These are phyloP conservation scores for Ectropis grisescens DNA, from an alignment of 1,140 invertebrate species.

Conservation along the genomic window DNA sequence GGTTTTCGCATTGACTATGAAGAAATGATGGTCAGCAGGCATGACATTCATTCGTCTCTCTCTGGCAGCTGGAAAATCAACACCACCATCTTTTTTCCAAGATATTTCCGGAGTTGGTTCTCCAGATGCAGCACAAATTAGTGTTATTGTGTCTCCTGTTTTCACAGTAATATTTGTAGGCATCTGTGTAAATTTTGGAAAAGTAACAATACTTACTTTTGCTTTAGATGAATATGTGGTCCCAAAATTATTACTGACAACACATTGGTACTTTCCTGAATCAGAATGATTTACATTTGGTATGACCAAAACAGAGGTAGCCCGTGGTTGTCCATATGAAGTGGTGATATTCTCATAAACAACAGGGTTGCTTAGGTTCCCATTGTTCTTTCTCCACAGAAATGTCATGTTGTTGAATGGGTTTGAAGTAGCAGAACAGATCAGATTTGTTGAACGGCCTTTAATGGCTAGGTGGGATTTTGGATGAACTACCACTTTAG, in stretches of 20 bases:
- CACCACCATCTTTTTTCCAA: slow-evolving; percentile 95
- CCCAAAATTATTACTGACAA: slow-evolving; percentile 91
- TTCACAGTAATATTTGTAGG: slow-evolving; percentile 88
- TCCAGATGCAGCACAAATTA: slow-evolving; percentile 93
- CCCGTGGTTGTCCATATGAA: slow-evolving; percentile 70
- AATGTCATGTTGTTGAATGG: slow-evolving; percentile 78
- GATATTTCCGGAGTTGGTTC: slow-evolving; percentile 90
- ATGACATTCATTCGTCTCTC: slow-evolving; percentile 94
- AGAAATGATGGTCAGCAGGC: slow-evolving; percentile 91
- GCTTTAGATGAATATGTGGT: slow-evolving; percentile 91
- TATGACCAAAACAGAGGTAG: slow-evolving; percentile 79
- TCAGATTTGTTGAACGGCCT: slow-evolving; percentile 84
- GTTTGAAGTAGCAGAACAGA: slow-evolving; percentile 81
- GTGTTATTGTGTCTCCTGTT: slow-evolving; percentile 86
- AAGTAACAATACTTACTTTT: slow-evolving; percentile 87
- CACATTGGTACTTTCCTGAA: slow-evolving; percentile 93
- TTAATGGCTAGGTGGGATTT: slow-evolving; percentile 85
- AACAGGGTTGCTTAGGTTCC: slow-evolving; percentile 73
- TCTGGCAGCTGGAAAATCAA: slow-evolving; percentile 94
- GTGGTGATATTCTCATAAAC: slow-evolving; percentile 56
- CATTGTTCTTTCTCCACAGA: slow-evolving; percentile 91
- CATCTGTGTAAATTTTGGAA: slow-evolving; percentile 88
- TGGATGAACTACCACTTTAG: slow-evolving; percentile 86
- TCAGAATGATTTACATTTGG: slow-evolving; percentile 80
- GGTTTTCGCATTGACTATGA: slow-evolving; percentile 91